Evolutionary conservation across 2,113 vertebrate genomes (phyloP), one percentile per base, ranked within the genome.

Genomic region (Cryptotis parvus): DNA sequence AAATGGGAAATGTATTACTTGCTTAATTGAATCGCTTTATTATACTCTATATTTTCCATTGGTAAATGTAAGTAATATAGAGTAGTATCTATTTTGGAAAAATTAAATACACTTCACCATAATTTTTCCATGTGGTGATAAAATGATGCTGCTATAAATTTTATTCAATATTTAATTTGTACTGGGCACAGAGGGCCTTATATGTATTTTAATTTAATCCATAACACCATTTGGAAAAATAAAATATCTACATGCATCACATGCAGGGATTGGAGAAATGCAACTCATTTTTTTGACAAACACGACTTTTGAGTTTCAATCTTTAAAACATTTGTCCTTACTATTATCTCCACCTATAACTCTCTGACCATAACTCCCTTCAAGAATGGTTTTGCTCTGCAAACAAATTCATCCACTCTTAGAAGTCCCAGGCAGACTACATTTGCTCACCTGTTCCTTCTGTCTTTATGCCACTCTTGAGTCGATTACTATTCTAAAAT

Each of bases 391-490:
- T 33, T 88, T 58, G 18, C 9, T 63, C 31, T 18, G 12, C 35
- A 65, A 78, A 37, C 16, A 39, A 35, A 43, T 33, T 41, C 15
- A 33, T 41, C 18, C 2, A 1, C 43, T 37, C 33, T 55, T 35
- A 65, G 39, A 89, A 92, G 52, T 43, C 45, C 69, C 41, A 39
- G 73, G 2, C 0, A 49, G 58, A 65, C 79, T 80, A 29, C 22
- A 24, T 70, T 85, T 68, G 65, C 94, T 94, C 87, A 91, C 91
- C 91, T 96, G 81, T 18, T 52, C 72, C 66, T 63, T 75, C 43
- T 83, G 39, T 87, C 66, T 92, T 94, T 80, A 12, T 14, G 39
- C 26, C 65, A 88, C 39, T 94, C 58, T 35, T 24, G n/a, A 72
- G 70, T 26, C 81, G 66, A 94, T 73, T 43, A 90, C 35, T 95